Base-by-base conservation (phyloP, 2,113 vertebrate species). In the Leiothrix lutea region DNA sequence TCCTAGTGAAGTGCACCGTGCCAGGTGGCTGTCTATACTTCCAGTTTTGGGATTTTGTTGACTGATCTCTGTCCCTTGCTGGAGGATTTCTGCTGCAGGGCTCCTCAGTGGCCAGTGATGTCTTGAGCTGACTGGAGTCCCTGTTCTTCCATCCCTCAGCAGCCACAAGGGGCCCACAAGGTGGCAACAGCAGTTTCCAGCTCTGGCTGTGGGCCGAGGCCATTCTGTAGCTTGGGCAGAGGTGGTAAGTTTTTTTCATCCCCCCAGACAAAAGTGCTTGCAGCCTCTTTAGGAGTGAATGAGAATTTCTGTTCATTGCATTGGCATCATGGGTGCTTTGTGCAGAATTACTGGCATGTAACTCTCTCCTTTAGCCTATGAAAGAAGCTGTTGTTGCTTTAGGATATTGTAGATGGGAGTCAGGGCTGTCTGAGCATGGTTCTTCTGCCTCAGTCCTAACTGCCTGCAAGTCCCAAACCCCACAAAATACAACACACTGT, bases 151-250 rank as follows among this genome's bases (percentile, higher is more conserved):
- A 5, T 28, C 66, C 33, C 40, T 62, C 6, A 40, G 48, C 57
- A 42, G 36, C 31, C 9, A 2, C 33, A 14, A 12, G 28, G 36
- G 73, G 50, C 72, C 44, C 67, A 29, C 7, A 1, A 51, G 57
- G n/a, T 86, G 80, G 67, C 72, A 64, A 5, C 19, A 86, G 64
- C 67, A 42, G 40, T 77, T 80, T 14, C 66, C 36, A 48, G 54
- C 54, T 56, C 56, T 22, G 40, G 31, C 80, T 38, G 54, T 26
- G 35, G 47, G 62, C 75, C 0, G 1, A 38, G 53, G 60, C 42
- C 10, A 22, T 53, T 70, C 57, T 0, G 0, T 22, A 53, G 26
- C 8, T 1, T 38, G 19, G 22, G 29, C 70, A 58, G 35, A 61
- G 44, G 5, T 16, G 23, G 16, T 14, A 9, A 4, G 28, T 51